Evolutionary conservation across 2,113 vertebrate genomes (phyloP).

Genomic region (Willisornis vidua): DNA sequence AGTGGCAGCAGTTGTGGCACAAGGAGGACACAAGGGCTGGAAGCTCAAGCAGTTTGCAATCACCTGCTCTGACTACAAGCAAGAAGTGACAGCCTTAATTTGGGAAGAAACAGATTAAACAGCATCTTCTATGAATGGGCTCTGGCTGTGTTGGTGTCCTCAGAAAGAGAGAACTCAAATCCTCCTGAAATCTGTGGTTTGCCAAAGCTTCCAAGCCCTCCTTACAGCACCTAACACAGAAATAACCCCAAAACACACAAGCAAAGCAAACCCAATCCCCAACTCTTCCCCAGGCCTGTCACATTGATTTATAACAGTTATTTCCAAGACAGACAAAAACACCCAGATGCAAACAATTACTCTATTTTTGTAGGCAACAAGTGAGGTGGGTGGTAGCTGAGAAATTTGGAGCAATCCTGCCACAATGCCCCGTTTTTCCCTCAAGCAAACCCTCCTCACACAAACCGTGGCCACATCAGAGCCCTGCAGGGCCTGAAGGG

Average conservation of each 20-base stretch:
- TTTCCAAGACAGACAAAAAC: slow-evolving; percentile 76
- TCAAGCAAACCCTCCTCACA: slow-evolving; percentile 80
- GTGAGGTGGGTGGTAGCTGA: slow-evolving; percentile 89
- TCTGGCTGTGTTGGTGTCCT: not conserved
- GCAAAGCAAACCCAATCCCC: slow-evolving; percentile 54
- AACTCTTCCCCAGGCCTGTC: slow-evolving; percentile 65
- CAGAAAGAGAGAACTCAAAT: not conserved
- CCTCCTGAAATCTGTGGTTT: not conserved
- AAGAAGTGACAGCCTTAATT: not conserved
- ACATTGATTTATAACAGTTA: slow-evolving; percentile 84
- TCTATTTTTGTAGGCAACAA: slow-evolving; percentile 89
- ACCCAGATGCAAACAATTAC: slow-evolving; percentile 90
- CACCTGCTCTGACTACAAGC: not conserved
- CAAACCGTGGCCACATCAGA: slow-evolving; percentile 93
- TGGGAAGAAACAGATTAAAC: not conserved
- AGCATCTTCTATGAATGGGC: not conserved
- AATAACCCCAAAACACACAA: not conserved
- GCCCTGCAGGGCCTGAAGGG: slow-evolving; percentile 84
- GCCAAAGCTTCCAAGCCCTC: not conserved
- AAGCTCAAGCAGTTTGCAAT: not conserved
- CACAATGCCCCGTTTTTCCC: slow-evolving; percentile 79
- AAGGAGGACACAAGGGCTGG: not conserved
- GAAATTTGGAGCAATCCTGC: slow-evolving; percentile 82
- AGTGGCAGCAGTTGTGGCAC: not conserved
- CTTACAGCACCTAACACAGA: not conserved